A percentile compares a stretch with the other conserved stretches of the same genome.
Conservation (phyloP, 35 echinoderm and acorn worm genomes). For the Heliocidaris erythrogramma region DNA sequence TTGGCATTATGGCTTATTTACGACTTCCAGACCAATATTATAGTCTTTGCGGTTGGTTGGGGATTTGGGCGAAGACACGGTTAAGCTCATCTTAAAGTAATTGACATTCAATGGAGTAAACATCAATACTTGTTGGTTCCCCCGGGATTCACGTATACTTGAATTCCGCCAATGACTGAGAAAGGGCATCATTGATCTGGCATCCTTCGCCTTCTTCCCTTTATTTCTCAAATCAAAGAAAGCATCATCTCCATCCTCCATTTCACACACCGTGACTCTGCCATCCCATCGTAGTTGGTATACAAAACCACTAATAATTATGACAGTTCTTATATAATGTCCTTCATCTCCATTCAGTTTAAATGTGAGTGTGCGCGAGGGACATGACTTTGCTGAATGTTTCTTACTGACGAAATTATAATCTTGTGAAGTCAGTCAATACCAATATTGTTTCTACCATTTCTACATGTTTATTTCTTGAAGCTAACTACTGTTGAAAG, state of each 20-base stretch:
- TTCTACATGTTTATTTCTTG: no score
- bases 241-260: not conserved
- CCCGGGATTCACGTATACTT: not conserved
- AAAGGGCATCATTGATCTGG: not conserved
- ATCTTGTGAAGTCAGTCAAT: no score
- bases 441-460: no score
- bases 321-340: no score
- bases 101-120: slow-evolving; percentile 18
- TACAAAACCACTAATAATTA: no score
- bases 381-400: no score
- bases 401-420: no score
- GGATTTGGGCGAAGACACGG: not conserved
- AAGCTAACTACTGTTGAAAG: no score
- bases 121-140: not conserved
- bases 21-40: slow-evolving; percentile 32
- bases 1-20: slow-evolving; percentile 7
- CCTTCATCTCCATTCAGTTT: no score
- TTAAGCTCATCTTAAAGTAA: slow-evolving; percentile 24
- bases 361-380: no score
- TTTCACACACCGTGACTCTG: not conserved
- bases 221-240: not conserved
- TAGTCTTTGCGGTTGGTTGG: not conserved
- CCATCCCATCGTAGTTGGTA: not conserved
- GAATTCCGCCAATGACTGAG: not conserved
- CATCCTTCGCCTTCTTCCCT: not conserved